Evolutionary conservation across 1,140 invertebrate species (phyloP).

Genomic region (Drosophila pseudoananassae): DNA sequence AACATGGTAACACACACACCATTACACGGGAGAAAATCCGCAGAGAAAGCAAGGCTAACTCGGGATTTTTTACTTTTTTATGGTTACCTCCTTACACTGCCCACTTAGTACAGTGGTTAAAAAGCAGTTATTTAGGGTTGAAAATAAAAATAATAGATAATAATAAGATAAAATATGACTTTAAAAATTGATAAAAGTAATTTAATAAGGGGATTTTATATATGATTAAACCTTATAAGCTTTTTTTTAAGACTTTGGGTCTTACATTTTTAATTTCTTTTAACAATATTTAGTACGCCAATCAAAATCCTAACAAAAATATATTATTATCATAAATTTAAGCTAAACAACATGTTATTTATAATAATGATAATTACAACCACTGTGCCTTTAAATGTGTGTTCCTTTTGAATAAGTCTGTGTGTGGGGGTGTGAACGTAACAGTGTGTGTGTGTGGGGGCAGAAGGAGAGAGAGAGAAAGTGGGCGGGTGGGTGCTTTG

Average conservation of each 20-base stretch:
- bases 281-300: too few relatives aligned
- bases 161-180: too few relatives aligned
- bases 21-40: constrained; percentile 20
- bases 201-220: too few relatives aligned
- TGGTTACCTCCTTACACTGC: not conserved
- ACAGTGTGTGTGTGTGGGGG: constrained; percentile 10
- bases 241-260: too few relatives aligned
- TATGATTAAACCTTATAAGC: too few relatives aligned
- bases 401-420: not conserved
- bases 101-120: constrained; percentile 11
- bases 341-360: not conserved
- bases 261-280: too few relatives aligned
- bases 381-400: constrained; percentile 13
- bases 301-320: too few relatives aligned
- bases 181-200: too few relatives aligned
- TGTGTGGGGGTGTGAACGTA: not conserved
- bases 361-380: not conserved
- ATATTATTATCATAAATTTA: too few relatives aligned
- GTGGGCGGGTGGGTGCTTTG: constrained; percentile 18
- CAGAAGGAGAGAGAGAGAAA: too few relatives aligned
- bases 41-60: constrained; percentile 16
- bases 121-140: not conserved
- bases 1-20: constrained; percentile 1
- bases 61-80: constrained; percentile 25
- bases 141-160: not conserved